Evolutionary conservation across 2,113 vertebrate species (phyloP), one percentile per base, ranked within the genome.

Genomic region (Hemichromis elongatus): DNA sequence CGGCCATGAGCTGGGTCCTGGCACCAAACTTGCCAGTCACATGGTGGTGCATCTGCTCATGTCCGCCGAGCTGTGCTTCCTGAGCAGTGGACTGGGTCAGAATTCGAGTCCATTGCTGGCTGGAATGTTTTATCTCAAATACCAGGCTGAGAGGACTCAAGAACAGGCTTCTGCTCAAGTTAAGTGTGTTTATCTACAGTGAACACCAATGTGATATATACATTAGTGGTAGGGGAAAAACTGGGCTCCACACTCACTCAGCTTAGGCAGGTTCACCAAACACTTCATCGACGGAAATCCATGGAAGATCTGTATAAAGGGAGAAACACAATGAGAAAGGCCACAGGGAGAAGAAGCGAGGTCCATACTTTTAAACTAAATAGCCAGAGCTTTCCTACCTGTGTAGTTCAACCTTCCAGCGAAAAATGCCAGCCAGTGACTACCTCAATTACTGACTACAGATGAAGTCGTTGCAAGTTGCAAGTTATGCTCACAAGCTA

Each of bases 161-260:
- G 59, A 63, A 33, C 59, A 63, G 6, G 33, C 6, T 61, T 35
- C 3, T 61, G 57, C 1, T 61, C 57, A 35, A 35, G 30, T 35
- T 35, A 63, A 35, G 35, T 61, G 57, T 19, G 30, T 61, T 61
- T 35, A 61, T 61, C 35, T 61, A 61, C 57, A 61, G 30, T 35
- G 9, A 61, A 61, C 30, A 61, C 9, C 57, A 61, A 35, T 19
- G 28, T 35, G 52, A 54, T 0, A n/a, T n/a, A 12, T n/a, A 19
- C 16, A 19, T 10, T 61, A 61, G 57, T 35, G 30, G 30, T 1
- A 6, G 18, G 18, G 30, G 57, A 2, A 0, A 6, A 35, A 35
- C 57, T 61, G 57, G 57, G 1, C 57, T 11, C 18, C 59, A 63
- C 59, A 63, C 59, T 63, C 35, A 3, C 30, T 1, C 59, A 4